Conservation (phyloP, 2,888 invertebrate genomes). For the Disparrhopalites patrizii region DNA sequence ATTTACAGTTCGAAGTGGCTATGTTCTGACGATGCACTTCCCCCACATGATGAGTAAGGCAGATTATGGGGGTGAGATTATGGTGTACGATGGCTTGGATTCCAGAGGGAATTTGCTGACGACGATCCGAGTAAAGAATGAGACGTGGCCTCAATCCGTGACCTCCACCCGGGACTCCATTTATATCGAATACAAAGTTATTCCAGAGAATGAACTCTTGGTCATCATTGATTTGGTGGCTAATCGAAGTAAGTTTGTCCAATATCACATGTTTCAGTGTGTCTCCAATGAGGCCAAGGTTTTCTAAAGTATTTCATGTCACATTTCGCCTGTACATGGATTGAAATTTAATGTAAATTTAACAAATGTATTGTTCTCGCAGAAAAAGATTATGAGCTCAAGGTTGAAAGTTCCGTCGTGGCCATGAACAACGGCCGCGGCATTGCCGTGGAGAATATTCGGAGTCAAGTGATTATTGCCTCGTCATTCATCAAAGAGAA, state of each 20-base stretch:
- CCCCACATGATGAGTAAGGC: conserved; percentile 67
- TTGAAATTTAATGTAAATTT: neutral
- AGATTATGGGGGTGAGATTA: conserved; percentile 66
- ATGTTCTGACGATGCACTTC: conserved; percentile 80
- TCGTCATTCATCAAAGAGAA: conserved; percentile 79
- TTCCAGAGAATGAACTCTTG: conserved; percentile 66
- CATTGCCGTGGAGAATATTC: conserved; percentile 84
- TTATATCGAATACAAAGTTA: conserved; percentile 72
- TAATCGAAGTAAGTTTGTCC: conserved; percentile 59
- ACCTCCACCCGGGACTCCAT: conserved; percentile 76
- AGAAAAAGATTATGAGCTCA: conserved; percentile 76
- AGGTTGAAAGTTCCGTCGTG: conserved; percentile 77
- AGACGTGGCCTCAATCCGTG: conserved; percentile 81
- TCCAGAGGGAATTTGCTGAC: conserved; percentile 66
- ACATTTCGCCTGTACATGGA: neutral
- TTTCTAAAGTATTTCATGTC: neutral
- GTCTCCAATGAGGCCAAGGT: neutral
- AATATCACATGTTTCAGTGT: neutral
- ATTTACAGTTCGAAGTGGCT: conserved; percentile 59
- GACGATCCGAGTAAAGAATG: conserved; percentile 71
- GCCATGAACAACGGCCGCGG: conserved; percentile 91
- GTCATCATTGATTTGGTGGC: conserved; percentile 76
- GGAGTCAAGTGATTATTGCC: conserved; percentile 82
- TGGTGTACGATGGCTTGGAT: conserved; percentile 74
- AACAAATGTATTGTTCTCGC: conserved; percentile 9